Evolutionary conservation across 2,888 invertebrate species (phyloP), one percentile per base, ranked within the genome.

Genomic region (Nasonia oneida): DNA sequence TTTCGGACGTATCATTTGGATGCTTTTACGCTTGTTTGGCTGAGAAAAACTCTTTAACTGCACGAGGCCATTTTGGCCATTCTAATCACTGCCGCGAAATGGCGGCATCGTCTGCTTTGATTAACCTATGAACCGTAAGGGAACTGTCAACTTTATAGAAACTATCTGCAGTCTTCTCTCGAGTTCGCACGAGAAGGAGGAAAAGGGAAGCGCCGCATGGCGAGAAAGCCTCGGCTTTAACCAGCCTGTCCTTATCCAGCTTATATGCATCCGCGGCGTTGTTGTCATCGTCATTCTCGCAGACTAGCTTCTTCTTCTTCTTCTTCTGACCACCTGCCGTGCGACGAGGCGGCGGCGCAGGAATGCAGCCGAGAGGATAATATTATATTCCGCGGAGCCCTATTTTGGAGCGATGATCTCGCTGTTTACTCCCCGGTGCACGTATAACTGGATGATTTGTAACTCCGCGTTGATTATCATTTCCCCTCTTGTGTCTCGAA

Each of bases 291-390:
- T 29, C 82, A 14, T 15, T 42, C 61, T 74, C 29, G 29, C 39
- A 1, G 61, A 2, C 39, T 78, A n/a, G 12, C 64, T 53, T 29
- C 29, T 57, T 50, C 42, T 37, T 1, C n/a, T 53, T 14, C n/a
- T n/a, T 18, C n/a, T 39, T 67, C 50, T 50, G 82, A 82, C 82
- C 82, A 82, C 82, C 82, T 82, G 82, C 74, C 74, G 81, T 23
- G 81, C 74, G 61, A 42, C 61, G 73, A 33, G 87, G 81, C 76
- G 87, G 81, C 76, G 61, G n/a, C 87, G 81, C 75, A 71, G 90
- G 90, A 90, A 90, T 90, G 90, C 90, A 82, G 88, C 87, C 88
- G 81, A 88, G 83, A 86, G 87, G 86, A 81, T 83, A 29, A 29
- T 29, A 29, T 29, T 29, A 85, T 80, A 78, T 83, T 88, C 86